Conservation (phyloP, 1,140 invertebrate species). For the Drosophila paulistorum region DNA sequence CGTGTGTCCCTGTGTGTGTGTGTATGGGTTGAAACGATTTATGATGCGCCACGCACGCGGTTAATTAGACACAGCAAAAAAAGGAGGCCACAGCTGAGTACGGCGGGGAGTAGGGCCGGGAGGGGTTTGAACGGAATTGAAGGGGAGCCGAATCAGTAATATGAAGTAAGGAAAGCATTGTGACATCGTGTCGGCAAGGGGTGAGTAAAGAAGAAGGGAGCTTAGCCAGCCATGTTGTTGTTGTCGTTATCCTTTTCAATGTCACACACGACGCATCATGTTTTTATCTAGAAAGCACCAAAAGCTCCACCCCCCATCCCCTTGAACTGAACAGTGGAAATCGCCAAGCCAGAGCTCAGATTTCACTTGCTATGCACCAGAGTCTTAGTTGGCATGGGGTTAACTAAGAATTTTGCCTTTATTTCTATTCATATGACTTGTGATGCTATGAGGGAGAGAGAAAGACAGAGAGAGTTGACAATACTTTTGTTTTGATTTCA, state of each 20-base stretch:
- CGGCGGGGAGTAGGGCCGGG: neutral
- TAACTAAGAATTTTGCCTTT: slow-evolving; percentile 25
- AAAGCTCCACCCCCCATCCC: neutral
- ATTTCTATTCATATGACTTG: too few species aligned
- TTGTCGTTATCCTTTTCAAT: slow-evolving; percentile 76
- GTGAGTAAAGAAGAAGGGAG: slow-evolving; percentile 11
- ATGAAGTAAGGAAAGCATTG: neutral
- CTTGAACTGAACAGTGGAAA: slow-evolving; percentile 22
- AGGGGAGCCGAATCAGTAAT: neutral
- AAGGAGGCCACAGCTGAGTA: slow-evolving; percentile 57
- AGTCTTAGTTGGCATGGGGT: slow-evolving; percentile 22
- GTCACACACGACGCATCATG: slow-evolving; percentile 68
- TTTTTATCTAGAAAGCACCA: slow-evolving; percentile 46
- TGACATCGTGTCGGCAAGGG: neutral
- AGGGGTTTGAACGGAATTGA: neutral
- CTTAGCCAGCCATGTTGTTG: slow-evolving; percentile 21
- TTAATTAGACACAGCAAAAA: slow-evolving; percentile 72
- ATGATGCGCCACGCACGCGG: slow-evolving; percentile 77
- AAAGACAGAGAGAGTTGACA: too few species aligned
- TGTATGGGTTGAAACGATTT: slow-evolving; percentile 61
- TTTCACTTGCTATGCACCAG: slow-evolving; percentile 45
- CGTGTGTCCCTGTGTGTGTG: slow-evolving; percentile 31
- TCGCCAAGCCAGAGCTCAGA: slow-evolving; percentile 66
- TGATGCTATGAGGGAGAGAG: too few species aligned
- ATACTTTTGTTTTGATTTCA: neutral